These are phyloP conservation scores for Macrocentrus cingulum DNA, from an alignment of 1,140 invertebrate genomes.

Conservation along the genomic window DNA sequence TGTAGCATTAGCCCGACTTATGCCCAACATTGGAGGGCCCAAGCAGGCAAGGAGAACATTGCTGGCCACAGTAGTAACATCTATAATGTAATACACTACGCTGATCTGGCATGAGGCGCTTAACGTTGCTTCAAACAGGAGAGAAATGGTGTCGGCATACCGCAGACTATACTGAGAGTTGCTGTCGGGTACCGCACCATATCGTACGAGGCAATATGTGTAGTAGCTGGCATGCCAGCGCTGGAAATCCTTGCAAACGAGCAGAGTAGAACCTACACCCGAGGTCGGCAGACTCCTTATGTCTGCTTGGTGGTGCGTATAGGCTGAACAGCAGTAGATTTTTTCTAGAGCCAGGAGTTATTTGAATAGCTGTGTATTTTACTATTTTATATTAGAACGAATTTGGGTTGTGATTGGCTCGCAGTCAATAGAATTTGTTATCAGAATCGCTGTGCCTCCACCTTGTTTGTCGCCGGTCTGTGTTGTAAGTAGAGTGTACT, in stretches of 20 bases:
- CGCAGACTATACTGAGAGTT: neutral
- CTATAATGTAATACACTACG: neutral
- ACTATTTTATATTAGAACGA: no score
- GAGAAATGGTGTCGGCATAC: neutral
- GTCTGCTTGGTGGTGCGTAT: no score
- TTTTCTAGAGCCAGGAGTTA: no score
- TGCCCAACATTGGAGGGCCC: no score
- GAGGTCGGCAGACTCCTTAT: neutral
- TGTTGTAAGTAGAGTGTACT: no score
- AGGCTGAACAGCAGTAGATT: no score
- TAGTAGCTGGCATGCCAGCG: neutral
- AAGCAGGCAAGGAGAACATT: neutral
- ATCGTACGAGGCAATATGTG: neutral
- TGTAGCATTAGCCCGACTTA: neutral
- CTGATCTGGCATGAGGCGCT: neutral
- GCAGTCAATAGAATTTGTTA: no score
- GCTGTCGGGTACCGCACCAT: neutral
- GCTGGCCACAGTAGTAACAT: neutral
- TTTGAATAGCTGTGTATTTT: no score
- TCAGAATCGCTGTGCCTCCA: no score
- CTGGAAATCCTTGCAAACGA: neutral
- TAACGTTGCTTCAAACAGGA: neutral
- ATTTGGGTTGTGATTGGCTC: no score
- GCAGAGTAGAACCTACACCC: neutral
- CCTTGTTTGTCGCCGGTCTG: no score